Percentiles rank a stretch among this genome's conserved stretches.
phyloP scores from a whole-genome alignment of 2,888 invertebrate species.

The Lasioglossum zephyrum region DNA sequence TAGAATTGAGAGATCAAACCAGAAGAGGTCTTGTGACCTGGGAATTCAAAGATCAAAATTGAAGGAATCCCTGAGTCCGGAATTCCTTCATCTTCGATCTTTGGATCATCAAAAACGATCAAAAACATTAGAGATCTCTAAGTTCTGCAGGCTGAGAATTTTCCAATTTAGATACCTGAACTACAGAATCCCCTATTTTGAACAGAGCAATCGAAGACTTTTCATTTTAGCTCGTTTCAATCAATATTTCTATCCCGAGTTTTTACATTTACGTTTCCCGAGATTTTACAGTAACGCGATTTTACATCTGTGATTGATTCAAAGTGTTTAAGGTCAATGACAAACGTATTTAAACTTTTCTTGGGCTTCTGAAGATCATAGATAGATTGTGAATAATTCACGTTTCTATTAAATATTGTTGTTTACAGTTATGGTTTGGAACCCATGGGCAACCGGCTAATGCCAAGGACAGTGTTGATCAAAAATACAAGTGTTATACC shows the following conservation, averaged over 20 bases:
- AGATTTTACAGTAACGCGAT: neutral
- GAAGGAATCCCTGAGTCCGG: neutral
- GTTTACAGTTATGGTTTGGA: conserved; percentile 74
- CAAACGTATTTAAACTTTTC: neutral
- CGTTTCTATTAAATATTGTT: neutral
- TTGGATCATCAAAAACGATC: too few relatives aligned
- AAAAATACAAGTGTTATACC: conserved; percentile 77
- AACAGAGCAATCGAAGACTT: neutral
- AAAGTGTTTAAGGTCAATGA: neutral
- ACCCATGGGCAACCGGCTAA: conserved; percentile 56
- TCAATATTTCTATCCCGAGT: neutral
- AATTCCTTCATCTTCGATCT: too few relatives aligned
- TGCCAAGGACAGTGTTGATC: conserved; percentile 71
- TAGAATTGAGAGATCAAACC: neutral
- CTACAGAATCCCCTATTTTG: neutral
- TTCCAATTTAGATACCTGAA: neutral
- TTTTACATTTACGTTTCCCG: too few relatives aligned
- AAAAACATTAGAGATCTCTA: neutral
- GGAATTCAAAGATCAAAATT: neutral
- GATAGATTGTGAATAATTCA: neutral
- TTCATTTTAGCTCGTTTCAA: neutral
- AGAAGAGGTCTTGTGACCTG: neutral
- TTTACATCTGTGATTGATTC: neutral
- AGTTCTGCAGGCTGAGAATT: neutral
- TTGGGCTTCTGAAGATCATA: neutral